Evolutionary conservation across 2,888 invertebrate genomes (phyloP).

Genomic region (Pegoplata infirma): DNA sequence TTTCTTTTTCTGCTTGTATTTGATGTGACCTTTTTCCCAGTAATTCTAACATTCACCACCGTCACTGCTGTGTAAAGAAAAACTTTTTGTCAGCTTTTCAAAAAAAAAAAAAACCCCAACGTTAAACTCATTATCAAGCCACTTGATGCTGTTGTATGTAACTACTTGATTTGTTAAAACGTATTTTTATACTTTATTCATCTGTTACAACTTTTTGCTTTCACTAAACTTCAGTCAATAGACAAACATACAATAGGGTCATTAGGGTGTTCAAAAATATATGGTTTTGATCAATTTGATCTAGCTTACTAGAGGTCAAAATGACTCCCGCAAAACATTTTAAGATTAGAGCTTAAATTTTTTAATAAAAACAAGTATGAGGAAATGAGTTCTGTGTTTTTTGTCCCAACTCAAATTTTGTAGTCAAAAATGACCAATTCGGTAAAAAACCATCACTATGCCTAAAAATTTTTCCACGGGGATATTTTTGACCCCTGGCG

Average conservation of each 20-base stretch:
- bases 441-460: too few species aligned
- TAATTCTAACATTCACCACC: not conserved
- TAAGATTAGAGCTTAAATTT: too few species aligned
- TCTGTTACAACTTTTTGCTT: not conserved
- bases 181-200: conserved; percentile 14
- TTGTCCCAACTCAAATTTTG: too few species aligned
- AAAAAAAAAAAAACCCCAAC: conserved; percentile 12
- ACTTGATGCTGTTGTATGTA: conserved; percentile 20
- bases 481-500: too few species aligned
- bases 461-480: too few species aligned
- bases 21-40: not conserved
- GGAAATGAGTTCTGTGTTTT: too few species aligned
- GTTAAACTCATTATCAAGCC: conserved; percentile 44
- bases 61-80: not conserved
- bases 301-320: too few species aligned
- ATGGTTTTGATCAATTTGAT: too few species aligned
- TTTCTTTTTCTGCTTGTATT: not conserved
- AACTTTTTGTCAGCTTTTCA: conserved; percentile 11
- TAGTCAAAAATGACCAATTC: too few species aligned
- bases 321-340: too few species aligned
- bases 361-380: too few species aligned
- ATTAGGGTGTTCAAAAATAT: not conserved
- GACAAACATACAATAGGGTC: not conserved
- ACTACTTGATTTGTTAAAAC: conserved; percentile 22
- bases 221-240: not conserved